phyloP scores from a whole-genome alignment of 2,797 vertebrate species.

The Antrozous pallidus region DNA sequence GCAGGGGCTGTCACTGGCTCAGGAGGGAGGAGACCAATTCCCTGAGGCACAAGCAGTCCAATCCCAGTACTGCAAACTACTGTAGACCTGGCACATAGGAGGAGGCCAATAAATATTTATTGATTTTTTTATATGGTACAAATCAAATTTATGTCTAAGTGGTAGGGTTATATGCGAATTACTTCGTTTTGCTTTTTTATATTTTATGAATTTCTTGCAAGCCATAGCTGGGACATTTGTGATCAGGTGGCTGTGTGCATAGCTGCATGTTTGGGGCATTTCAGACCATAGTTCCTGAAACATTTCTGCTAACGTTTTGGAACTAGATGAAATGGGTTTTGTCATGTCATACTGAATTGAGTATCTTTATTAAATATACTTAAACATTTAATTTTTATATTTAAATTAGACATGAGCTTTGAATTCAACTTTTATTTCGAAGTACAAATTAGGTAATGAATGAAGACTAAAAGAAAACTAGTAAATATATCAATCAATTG shows the following conservation, averaged over 20 bases:
- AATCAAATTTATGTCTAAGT: neutral
- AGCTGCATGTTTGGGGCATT: neutral
- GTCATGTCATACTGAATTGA: neutral
- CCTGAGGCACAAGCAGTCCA: neutral
- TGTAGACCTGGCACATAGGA: neutral
- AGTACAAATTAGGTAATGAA: neutral
- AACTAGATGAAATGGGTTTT: neutral
- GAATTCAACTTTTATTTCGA: constrained; percentile 4
- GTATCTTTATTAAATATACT: neutral
- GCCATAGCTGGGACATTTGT: neutral
- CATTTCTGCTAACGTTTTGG: neutral
- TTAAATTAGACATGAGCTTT: neutral
- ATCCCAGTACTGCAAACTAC: neutral
- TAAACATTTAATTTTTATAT: neutral
- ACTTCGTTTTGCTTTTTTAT: neutral
- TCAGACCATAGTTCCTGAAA: neutral
- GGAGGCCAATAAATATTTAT: neutral
- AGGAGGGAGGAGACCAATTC: neutral
- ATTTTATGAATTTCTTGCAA: neutral
- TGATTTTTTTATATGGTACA: neutral
- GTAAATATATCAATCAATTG: neutral
- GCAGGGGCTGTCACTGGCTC: neutral
- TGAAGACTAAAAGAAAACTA: neutral
- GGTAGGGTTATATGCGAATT: neutral
- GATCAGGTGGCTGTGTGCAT: neutral